Base-by-base conservation (phyloP, 2,888 invertebrate species). In the Hofmannophila pseudospretella region DNA sequence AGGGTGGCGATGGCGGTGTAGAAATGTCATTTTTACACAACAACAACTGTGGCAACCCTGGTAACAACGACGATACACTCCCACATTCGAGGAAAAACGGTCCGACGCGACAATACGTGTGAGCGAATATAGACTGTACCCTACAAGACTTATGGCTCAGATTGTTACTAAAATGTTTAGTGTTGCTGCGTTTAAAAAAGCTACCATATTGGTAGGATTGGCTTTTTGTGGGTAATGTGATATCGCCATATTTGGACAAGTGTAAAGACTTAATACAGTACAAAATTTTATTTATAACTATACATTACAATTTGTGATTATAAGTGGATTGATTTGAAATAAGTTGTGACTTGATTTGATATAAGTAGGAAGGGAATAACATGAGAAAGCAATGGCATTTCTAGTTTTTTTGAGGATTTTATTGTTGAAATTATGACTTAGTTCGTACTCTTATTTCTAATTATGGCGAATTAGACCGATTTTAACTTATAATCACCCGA, bases 1-100 rank as follows among this genome's bases (percentile, higher is more conserved):
- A 86, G 82, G 68, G 77, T 32, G 77, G 77, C 1, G 86, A 86
- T 37, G 70, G 74, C 20, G 79, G 80, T 1, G 90, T 91, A 60
- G 92, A 92, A 80, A 91, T 92, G 88, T 91, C 92, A 32, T 91
- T 91, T 72, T 75, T 92, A 53, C 91, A 91, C 61, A 92, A 92
- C 74, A 92, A 92, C 77, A 92, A 90, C 57, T 76, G 74, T 44
- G 64, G 63, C 19, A 56, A 78, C 49, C 72, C 77, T 30, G 76
- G 76, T 1, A 74, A 67, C 43, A 77, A 75, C 32, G 85, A 84
- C 25, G 82, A 79, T 35, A 72, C 77, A 5, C 41, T 82, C 33
- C 68, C 82, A 19, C 78, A 79, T 42, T 62, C 82, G 20, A 73
- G 82, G 44, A 86, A 86, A 51, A 84, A 82, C 42, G 79, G 76